A percentile compares a stretch with the other conserved stretches of the same genome.
phyloP scores from a whole-genome alignment of 2,888 invertebrate genomes.

The Drosophila nigricruria region DNA sequence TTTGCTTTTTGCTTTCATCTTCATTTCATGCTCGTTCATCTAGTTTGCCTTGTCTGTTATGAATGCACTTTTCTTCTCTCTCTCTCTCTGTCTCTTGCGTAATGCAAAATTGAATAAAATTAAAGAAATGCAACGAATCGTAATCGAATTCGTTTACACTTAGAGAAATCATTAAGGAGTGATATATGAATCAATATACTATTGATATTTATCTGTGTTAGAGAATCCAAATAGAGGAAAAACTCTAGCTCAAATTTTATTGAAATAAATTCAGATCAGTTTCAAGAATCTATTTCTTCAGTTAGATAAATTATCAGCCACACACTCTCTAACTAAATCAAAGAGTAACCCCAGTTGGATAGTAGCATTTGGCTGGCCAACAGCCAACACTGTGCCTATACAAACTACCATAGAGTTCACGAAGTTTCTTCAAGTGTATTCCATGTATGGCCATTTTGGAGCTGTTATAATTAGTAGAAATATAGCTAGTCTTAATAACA shows the following conservation, averaged over 20 bases:
- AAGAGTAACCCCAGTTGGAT: not conserved
- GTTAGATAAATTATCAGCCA: too few relatives aligned
- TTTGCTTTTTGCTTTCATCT: constrained; percentile 34
- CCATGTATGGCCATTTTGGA: not conserved
- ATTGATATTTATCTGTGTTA: not conserved
- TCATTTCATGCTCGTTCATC: constrained; percentile 7
- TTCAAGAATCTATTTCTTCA: too few relatives aligned
- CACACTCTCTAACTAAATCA: too few relatives aligned
- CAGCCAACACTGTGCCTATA: not conserved
- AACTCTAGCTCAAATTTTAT: too few relatives aligned
- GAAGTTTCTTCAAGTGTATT: not conserved
- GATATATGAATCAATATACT: not conserved
- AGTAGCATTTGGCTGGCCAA: not conserved
- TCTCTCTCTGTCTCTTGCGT: constrained; percentile 42
- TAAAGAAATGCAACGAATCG: constrained; percentile 60
- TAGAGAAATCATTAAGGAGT: not conserved
- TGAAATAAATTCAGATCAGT: too few relatives aligned
- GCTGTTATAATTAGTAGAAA: constrained; percentile 33
- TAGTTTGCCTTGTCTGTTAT: constrained; percentile 11
- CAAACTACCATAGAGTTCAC: not conserved
- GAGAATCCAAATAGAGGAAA: too few relatives aligned
- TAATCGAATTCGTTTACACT: constrained; percentile 4
- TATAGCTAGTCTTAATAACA: constrained; percentile 55
- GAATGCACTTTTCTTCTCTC: constrained; percentile 30
- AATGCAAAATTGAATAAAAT: constrained; percentile 43